Percentiles rank a stretch among this genome's conserved stretches.
Evolutionary conservation across 2,797 vertebrate genomes (phyloP).

Genomic region (Gadopsis marmoratus): DNA sequence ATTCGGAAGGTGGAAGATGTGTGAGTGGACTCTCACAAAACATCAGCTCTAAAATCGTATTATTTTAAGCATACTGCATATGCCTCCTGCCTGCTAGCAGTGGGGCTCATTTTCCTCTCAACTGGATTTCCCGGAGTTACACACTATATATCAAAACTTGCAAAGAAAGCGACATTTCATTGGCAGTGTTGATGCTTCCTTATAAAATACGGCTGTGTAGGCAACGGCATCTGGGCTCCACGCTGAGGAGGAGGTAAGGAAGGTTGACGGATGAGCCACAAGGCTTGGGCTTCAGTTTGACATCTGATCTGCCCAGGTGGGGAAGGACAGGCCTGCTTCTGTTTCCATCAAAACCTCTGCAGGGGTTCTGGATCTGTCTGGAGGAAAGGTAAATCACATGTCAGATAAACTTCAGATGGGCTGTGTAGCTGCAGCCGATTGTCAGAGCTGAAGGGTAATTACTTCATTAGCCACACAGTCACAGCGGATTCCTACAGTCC

Average conservation of each 20-base stretch:
- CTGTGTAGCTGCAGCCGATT: neutral
- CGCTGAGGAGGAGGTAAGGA: constrained; percentile 33
- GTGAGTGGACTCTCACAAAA: constrained; percentile 35
- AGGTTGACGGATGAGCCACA: constrained; percentile 58
- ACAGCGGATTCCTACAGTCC: neutral
- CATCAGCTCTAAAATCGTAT: constrained; percentile 19
- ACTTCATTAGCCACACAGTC: neutral
- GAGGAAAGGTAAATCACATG: constrained; percentile 28
- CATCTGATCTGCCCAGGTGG: constrained; percentile 56
- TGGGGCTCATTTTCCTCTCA: constrained; percentile 33
- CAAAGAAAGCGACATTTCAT: constrained; percentile 42
- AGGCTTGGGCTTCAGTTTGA: constrained; percentile 49
- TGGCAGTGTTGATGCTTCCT: constrained; percentile 62
- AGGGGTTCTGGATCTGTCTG: constrained; percentile 18
- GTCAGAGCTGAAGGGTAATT: neutral
- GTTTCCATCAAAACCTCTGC: constrained; percentile 53
- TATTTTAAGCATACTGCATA: constrained; percentile 41
- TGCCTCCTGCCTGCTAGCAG: constrained; percentile 11
- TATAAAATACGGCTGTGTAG: constrained; percentile 59
- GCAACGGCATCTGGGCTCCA: constrained; percentile 46
- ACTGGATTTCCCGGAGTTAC: constrained; percentile 33
- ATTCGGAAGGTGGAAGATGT: constrained; percentile 10
- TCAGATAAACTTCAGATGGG: constrained; percentile 14
- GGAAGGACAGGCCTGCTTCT: constrained; percentile 57
- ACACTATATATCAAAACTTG: constrained; percentile 27